Percentiles rank a stretch among this genome's conserved stretches.
phyloP scores from a whole-genome alignment of 1,140 invertebrate genomes.

The Penaeus chinensis region DNA sequence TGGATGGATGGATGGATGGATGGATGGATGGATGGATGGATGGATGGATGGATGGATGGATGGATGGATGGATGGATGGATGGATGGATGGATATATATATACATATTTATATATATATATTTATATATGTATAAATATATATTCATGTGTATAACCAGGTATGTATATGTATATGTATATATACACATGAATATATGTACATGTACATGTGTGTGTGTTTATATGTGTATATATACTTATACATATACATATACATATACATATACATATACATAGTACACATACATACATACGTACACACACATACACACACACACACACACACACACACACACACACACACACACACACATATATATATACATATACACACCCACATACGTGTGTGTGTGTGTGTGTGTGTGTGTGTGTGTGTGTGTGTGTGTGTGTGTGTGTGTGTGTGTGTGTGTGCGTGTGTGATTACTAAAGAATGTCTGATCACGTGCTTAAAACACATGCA shows the following conservation, averaged over 20 bases:
- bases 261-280: background rate
- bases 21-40: too few relatives aligned
- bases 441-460: too few relatives aligned
- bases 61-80: too few relatives aligned
- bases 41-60: too few relatives aligned
- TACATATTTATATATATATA: constrained; percentile 36
- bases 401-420: too few relatives aligned
- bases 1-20: background rate
- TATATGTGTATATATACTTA: background rate
- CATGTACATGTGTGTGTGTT: background rate
- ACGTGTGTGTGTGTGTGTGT: background rate
- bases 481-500: too few relatives aligned
- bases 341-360: constrained; percentile 1
- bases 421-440: too few relatives aligned
- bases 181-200: constrained; percentile 8
- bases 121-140: constrained; percentile 37
- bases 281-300: constrained; percentile 1
- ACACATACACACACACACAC: background rate
- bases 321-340: background rate
- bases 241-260: constrained; percentile 10
- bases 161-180: background rate
- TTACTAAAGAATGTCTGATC: too few relatives aligned
- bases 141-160: constrained; percentile 15
- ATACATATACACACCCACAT: background rate
- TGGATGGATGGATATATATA: background rate